Evolutionary conservation across 2,113 vertebrate genomes (phyloP), one percentile per base, ranked within the genome.

Genomic region (Dasyornis broadbenti): DNA sequence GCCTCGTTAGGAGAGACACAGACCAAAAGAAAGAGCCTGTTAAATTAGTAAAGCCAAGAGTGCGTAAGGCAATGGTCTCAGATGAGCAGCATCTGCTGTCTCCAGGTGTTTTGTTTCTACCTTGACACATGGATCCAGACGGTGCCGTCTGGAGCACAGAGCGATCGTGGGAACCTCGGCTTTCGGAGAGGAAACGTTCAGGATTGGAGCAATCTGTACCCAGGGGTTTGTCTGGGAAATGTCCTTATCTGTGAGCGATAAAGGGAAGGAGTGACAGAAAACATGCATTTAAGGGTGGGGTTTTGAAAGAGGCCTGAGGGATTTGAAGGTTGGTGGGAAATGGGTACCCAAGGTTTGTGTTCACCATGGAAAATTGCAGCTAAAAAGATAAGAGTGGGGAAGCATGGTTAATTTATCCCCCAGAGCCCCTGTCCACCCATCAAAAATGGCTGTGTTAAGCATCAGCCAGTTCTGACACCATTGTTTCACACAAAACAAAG

Each of bases 321-420:
- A 59, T 66, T 90, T 93, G 72, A 23, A 71, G 61, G 40, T 37
- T 60, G 76, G 86, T 97, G 95, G 82, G 93, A 96, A 95, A 90
- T 15, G 53, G 37, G 80, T 66, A 56, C 80, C 76, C 53, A 28
- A 33, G 64, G 39, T 88, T 45, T 83, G 52, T 64, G 70, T 64
- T 94, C 1, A 1, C 33, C 0, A 0, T 59, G 90, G 88, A 95
- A 85, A 92, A 73, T 52, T 24, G 23, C n/a, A 35, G 79, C 71
- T 94, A 5, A 30, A 73, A 70, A 59, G 78, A 90, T 93, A 94
- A 94, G 84, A 80, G 40, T 2, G 50, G 63, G 71, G 87, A 7
- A 78, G 13, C 2, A 0, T 6, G 61, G 56, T n/a, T 88, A 72
- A 35, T 76, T 73, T 52, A 27, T 81, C 57, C 66, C 49, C 19